Base-by-base conservation (phyloP, 2,113 vertebrate species). In the Mirza zaza region DNA sequence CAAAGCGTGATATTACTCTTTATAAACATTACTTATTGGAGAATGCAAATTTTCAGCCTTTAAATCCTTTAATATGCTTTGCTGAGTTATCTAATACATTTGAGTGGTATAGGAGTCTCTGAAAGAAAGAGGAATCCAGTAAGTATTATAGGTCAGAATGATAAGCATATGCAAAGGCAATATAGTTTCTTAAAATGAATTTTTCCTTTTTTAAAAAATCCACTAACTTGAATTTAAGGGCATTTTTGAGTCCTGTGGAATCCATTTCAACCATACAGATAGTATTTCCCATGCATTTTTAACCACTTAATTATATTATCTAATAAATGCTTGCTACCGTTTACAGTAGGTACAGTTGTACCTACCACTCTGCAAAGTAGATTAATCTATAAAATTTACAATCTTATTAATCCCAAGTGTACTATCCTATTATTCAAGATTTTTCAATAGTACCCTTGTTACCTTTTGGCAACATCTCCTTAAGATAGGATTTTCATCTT, bases 241-340 rank as follows among this genome's bases (percentile, higher is more conserved):
- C n/a, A 77, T 87, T 34, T 59, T 96, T 87, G 11, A 97, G 61
- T 83, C 34, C 34, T 95, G 0, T 76, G 21, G 13, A 79, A 67
- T 82, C n/a, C 27, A 25, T 82, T 90, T 83, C 85, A 70, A 88
- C 48, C 55, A 55, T 52, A 50, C 5, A 73, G 32, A 90, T 65
- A 82, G 39, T 29, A 81, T 90, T 87, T 90, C 34, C 48, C n/a
- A 27, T 87, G 75, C 84, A 88, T 92, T 81, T 71, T 85, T 96
- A 89, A 48, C 50, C 25, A 83, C 50, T 50, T 87, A 32, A 68
- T 65, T 85, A 23, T 61, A 34, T 95, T 87, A 52, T 73, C 3
- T 71, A 92, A 52, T 75, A 92, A 90, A 87, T 85, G 45, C 23
- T 90, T 76, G 10, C 32, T 90, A 48, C 36, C 13, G 11, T 89